A percentile compares a stretch with the other conserved stretches of the same genome.
Conservation (phyloP, 2,113 vertebrate species). For the Pyrgilauda ruficollis region DNA sequence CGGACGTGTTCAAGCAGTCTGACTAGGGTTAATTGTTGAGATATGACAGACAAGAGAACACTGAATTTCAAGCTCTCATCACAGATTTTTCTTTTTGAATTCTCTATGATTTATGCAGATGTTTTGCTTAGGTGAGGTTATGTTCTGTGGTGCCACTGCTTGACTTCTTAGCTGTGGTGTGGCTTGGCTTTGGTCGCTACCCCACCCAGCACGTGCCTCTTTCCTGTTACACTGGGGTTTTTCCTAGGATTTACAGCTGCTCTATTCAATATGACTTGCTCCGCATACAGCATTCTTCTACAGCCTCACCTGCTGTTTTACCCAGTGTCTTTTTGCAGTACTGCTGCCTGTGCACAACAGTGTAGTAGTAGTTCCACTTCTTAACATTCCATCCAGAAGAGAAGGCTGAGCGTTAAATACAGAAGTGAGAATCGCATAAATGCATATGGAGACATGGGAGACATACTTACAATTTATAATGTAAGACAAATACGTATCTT, state of each 20-base stretch:
- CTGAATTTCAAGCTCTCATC: background rate
- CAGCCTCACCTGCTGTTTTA: rapidly evolving
- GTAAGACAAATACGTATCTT: background rate
- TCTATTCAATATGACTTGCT: background rate
- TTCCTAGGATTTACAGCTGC: background rate
- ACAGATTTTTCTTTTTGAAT: background rate
- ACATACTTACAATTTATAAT: background rate
- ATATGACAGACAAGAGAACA: background rate
- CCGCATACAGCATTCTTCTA: background rate
- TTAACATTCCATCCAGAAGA: background rate
- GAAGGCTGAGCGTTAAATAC: background rate
- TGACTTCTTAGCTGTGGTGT: background rate
- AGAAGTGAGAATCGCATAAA: background rate
- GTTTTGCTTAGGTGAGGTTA: background rate
- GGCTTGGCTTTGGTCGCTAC: background rate
- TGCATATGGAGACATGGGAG: background rate
- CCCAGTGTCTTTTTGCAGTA: background rate
- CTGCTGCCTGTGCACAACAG: background rate
- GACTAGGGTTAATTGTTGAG: background rate
- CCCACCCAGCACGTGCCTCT: background rate
- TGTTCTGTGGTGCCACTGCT: background rate
- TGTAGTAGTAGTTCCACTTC: background rate
- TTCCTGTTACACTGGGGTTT: background rate
- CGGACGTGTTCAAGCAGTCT: background rate
- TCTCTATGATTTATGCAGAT: background rate